Evolutionary conservation across 2,797 vertebrate genomes (phyloP).

Genomic region (Pipistrellus nathusii): DNA sequence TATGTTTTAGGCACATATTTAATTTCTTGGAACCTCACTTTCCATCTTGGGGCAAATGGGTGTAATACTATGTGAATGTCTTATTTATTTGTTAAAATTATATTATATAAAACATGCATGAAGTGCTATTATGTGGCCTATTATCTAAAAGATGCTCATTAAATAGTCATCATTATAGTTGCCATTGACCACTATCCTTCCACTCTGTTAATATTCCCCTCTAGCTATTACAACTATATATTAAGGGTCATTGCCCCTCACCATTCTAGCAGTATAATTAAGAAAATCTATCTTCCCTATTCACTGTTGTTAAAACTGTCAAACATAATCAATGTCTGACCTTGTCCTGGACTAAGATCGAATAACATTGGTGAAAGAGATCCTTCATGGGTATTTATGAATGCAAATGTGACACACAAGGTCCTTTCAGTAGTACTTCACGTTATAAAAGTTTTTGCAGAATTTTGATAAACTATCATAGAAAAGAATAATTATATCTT

Average conservation of each 20-base stretch:
- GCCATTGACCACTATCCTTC: background rate
- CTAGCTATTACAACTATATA: conserved; percentile 3
- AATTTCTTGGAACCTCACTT: conserved; percentile 3
- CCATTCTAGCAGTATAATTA: conserved; percentile 61
- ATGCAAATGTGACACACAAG: conserved; percentile 69
- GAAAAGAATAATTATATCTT: conserved; percentile 56
- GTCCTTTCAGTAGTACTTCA: conserved; percentile 66
- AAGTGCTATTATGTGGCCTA: background rate
- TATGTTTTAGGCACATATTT: background rate
- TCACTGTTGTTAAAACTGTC: conserved; percentile 65
- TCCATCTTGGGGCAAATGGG: background rate
- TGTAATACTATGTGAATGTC: conserved; percentile 10
- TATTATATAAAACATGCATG: conserved; percentile 46
- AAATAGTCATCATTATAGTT: background rate
- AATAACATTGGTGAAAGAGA: conserved; percentile 65
- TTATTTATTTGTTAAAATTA: conserved; percentile 47
- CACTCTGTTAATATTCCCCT: conserved; percentile 27
- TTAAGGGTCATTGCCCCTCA: background rate
- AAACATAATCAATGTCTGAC: conserved; percentile 69
- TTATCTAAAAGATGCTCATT: conserved; percentile 39
- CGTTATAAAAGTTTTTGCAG: conserved; percentile 62
- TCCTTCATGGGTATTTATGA: conserved; percentile 73
- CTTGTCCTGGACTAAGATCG: conserved; percentile 48
- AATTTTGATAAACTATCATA: conserved; percentile 56
- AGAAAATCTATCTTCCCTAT: conserved; percentile 53